Conservation (phyloP, 2,888 invertebrate genomes). For the Automeris io region DNA sequence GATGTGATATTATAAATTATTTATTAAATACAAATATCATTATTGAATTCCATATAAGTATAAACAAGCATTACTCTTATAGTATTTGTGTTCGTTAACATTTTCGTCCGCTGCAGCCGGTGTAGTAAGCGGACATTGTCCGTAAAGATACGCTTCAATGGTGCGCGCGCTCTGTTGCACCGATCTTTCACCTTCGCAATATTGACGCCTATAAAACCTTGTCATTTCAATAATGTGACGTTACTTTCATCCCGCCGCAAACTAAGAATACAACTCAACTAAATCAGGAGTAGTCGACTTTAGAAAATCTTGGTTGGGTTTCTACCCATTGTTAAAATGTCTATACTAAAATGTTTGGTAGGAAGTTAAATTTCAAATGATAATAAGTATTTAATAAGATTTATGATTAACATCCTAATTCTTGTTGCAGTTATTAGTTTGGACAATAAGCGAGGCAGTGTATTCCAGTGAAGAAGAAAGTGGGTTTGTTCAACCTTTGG, state of each 20-base stretch:
- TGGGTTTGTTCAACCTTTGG: slow-evolving; percentile 72
- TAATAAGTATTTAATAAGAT: slow-evolving; percentile 5
- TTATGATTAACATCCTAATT: slow-evolving; percentile 12
- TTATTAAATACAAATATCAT: too few species aligned
- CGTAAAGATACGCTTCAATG: slow-evolving; percentile 65
- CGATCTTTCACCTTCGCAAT: slow-evolving; percentile 76
- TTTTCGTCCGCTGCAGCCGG: slow-evolving; percentile 31
- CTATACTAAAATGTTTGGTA: slow-evolving; percentile 60
- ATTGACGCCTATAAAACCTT: slow-evolving; percentile 75
- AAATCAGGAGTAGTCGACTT: slow-evolving; percentile 39
- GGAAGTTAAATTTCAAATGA: slow-evolving; percentile 20
- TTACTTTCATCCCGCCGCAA: slow-evolving; percentile 71
- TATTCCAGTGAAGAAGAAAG: slow-evolving; percentile 46
- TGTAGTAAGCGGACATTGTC: slow-evolving; percentile 74
- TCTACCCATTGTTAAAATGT: slow-evolving; percentile 58
- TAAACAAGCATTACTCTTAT: too few species aligned
- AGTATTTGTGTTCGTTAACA: slow-evolving; percentile 26
- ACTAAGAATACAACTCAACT: slow-evolving; percentile 59
- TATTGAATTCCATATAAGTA: too few species aligned
- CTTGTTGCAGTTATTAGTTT: slow-evolving; percentile 61
- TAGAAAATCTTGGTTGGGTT: slow-evolving; percentile 48
- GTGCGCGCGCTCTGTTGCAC: slow-evolving; percentile 66
- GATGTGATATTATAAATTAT: too few species aligned
- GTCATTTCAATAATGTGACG: slow-evolving; percentile 68
- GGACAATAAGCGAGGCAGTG: slow-evolving; percentile 58